Conservation (phyloP, 1,140 invertebrate genomes). For the Arctopsyche grandis region DNA sequence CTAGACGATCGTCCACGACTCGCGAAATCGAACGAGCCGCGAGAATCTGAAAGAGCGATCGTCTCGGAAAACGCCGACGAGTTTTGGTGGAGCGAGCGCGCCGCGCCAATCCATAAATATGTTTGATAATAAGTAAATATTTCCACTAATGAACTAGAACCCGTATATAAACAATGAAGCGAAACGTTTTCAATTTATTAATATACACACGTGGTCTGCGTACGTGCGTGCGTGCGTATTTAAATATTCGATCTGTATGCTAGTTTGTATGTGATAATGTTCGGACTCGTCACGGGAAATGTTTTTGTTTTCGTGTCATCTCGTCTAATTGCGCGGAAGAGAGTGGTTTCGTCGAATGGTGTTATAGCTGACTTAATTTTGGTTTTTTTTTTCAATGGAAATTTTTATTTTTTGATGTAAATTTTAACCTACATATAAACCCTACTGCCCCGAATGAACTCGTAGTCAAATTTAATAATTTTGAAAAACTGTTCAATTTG, state of each 20-base stretch:
- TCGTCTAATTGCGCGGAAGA: too few species aligned
- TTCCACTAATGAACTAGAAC: constrained; percentile 18
- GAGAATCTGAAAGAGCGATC: background rate
- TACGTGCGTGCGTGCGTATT: background rate
- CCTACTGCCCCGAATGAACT: too few species aligned
- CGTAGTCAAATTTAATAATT: too few species aligned
- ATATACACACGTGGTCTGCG: background rate
- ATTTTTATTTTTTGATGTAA: too few species aligned
- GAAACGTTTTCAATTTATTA: background rate
- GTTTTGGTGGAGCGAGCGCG: background rate
- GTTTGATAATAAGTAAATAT: constrained; percentile 22
- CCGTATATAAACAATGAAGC: constrained; percentile 23
- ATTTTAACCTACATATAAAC: too few species aligned
- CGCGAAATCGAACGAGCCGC: background rate
- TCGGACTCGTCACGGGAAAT: background rate
- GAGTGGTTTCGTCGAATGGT: too few species aligned
- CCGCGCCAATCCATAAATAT: background rate
- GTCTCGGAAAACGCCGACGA: background rate
- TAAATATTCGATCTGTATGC: too few species aligned
- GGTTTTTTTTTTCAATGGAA: too few species aligned
- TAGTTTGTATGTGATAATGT: too few species aligned
- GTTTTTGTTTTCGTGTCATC: background rate
- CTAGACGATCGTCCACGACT: background rate
- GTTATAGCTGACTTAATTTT: too few species aligned
- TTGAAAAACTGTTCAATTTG: too few species aligned